These are phyloP conservation scores for Leucophora obtusa DNA, from an alignment of 2,888 invertebrate species.

Conservation along the genomic window DNA sequence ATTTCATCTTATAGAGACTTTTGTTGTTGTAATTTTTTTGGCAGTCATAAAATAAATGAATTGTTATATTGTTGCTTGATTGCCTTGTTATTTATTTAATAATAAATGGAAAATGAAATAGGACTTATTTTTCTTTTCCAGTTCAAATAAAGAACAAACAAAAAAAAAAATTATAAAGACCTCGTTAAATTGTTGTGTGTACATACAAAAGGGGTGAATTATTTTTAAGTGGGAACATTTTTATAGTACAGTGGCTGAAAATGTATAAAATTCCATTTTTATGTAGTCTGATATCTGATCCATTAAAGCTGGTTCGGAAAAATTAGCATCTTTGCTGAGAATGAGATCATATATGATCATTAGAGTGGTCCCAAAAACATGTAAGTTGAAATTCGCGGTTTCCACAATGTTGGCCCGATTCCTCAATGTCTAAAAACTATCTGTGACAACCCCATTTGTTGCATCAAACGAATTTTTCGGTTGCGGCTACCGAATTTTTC, in stretches of 20 bases:
- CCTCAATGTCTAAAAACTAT: too few relatives aligned
- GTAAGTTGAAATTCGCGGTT: too few relatives aligned
- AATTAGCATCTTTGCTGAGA: too few relatives aligned
- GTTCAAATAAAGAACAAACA: not conserved
- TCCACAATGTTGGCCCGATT: too few relatives aligned
- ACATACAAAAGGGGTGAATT: slow-evolving; percentile 47
- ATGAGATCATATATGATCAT: too few relatives aligned
- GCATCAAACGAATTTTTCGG: too few relatives aligned
- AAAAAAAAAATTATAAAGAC: slow-evolving; percentile 23
- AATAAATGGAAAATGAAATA: slow-evolving; percentile 57
- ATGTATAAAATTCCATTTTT: too few relatives aligned
- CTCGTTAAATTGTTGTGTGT: slow-evolving; percentile 36
- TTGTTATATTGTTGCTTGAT: slow-evolving; percentile 76
- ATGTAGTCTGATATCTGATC: too few relatives aligned
- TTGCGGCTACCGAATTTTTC: too few relatives aligned
- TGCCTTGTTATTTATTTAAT: slow-evolving; percentile 69
- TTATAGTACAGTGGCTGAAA: slow-evolving; percentile 22
- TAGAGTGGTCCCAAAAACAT: too few relatives aligned
- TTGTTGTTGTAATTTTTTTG: slow-evolving; percentile 58
- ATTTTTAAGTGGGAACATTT: slow-evolving; percentile 36
- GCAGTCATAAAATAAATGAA: slow-evolving; percentile 77
- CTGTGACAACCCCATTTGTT: too few relatives aligned
- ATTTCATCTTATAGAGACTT: slow-evolving; percentile 40
- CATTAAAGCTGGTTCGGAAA: too few relatives aligned
- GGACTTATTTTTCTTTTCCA: slow-evolving; percentile 11